Conservation (phyloP, 2,888 invertebrate genomes). For the Epinotia brunnichana region DNA sequence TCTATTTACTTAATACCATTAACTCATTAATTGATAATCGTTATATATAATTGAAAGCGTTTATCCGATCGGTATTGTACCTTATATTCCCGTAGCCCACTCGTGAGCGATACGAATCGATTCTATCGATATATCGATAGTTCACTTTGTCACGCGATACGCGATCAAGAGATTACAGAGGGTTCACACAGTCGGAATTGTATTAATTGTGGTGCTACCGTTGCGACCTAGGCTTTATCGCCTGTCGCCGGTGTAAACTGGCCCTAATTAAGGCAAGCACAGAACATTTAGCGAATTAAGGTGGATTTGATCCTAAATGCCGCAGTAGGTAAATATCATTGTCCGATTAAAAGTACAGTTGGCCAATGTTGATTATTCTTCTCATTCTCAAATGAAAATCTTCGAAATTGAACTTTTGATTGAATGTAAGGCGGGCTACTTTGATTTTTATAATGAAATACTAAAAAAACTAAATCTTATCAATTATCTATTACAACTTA, state of each 20-base stretch:
- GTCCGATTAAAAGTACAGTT: neutral
- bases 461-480: neutral
- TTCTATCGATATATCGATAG: constrained; percentile 66
- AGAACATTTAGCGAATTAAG: neutral
- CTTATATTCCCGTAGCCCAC: constrained; percentile 62
- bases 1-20: constrained; percentile 68
- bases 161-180: constrained; percentile 47
- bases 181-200: constrained; percentile 48
- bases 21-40: constrained; percentile 75
- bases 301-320: constrained; percentile 17
- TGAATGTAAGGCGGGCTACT: neutral
- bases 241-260: constrained; percentile 28
- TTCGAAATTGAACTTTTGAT: neutral
- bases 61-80: constrained; percentile 54
- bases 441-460: neutral
- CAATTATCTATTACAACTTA: neutral
- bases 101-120: constrained; percentile 69
- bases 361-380: neutral
- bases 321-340: constrained; percentile 1
- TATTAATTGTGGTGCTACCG: constrained; percentile 29
- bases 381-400: neutral
- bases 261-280: constrained; percentile 27
- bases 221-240: constrained; percentile 17
- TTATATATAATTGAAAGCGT: constrained; percentile 69
- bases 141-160: constrained; percentile 68